Conservation (phyloP, 1,140 invertebrate species). For the Neodiprion virginianus region DNA sequence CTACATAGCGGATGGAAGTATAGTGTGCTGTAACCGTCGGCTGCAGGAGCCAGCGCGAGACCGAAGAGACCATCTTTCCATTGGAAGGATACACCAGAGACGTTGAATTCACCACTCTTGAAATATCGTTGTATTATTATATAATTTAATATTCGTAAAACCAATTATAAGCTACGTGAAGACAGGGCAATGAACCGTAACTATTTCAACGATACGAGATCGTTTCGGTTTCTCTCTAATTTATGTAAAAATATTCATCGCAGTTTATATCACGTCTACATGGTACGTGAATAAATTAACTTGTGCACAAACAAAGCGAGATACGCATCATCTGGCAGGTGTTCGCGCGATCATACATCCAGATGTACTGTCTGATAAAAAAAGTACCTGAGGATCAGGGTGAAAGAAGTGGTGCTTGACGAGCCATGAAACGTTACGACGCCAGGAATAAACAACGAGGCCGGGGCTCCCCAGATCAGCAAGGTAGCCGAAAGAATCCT, state of each 20-base stretch:
- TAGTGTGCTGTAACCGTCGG: slow-evolving; percentile 72
- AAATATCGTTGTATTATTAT: slow-evolving; percentile 18
- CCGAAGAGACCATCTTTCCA: slow-evolving; percentile 82
- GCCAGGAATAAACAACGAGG: slow-evolving; percentile 75
- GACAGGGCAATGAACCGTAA: slow-evolving; percentile 1
- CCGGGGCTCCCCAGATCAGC: slow-evolving; percentile 71
- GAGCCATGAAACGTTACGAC: slow-evolving; percentile 70
- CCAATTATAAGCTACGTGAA: slow-evolving; percentile 12
- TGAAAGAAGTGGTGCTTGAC: slow-evolving; percentile 76
- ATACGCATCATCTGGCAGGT: too few species aligned
- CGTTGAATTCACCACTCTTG: slow-evolving; percentile 71
- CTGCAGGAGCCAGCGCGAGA: slow-evolving; percentile 67
- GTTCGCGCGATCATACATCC: slow-evolving; percentile 13
- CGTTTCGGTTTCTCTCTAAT: too few species aligned
- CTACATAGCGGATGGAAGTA: slow-evolving; percentile 82
- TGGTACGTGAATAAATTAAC: too few species aligned
- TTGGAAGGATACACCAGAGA: slow-evolving; percentile 74
- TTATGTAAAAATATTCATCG: too few species aligned
- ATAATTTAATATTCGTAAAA: not conserved
- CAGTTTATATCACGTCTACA: too few species aligned
- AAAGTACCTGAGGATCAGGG: slow-evolving; percentile 66
- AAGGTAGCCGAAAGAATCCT: slow-evolving; percentile 71
- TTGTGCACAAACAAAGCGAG: too few species aligned
- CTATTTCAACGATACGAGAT: too few species aligned
- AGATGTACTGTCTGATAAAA: not conserved